Base-by-base conservation (phyloP, 1,140 invertebrate species). In the Drosophila funebris region DNA sequence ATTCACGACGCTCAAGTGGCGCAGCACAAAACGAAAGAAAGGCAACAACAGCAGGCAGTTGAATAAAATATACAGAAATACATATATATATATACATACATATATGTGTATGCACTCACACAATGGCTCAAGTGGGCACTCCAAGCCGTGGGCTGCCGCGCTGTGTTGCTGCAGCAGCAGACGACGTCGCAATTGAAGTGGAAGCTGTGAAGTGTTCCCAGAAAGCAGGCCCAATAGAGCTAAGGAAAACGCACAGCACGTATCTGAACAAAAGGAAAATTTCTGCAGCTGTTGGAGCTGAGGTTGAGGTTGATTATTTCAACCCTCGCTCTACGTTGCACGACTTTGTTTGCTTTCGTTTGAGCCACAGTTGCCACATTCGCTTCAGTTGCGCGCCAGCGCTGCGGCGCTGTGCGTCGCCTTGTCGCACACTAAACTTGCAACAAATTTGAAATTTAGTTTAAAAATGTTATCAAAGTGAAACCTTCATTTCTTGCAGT, bases 131-230 rank as follows among this genome's bases (percentile, higher is more conserved):
- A 84, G 80, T 72, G 80, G 76, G 58, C 56, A 71, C 77, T 75
- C 16, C 20, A 58, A 61, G 44, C 56, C 39, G 50, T 76, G 76
- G 67, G 76, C 31, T 61, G 57, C 54, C 16, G 11, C 36, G 43
- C 20, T 37, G 52, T 67, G 57, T 74, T 54, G 71, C 53, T 43
- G 53, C 46, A 20, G 36, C 56, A 16, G 18, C 36, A 18, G 24
- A 20, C 11, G 43, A 36, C 75, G 78, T 41, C 78, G 81, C 79
- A 71, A 82, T 31, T 83, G 54, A 68, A 82, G 78, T 82, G 76
- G 78, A 81, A 78, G 79, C 54, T 75, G 41, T 81, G 79, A 56
- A 82, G 78, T 83, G 79, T 74, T 74, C 67, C 64, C 41, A 74
- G 72, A 70, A 73, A 70, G 36, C 46, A 52, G 22, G 24, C 57